Evolutionary conservation across 2,797 vertebrate genomes (phyloP).

Genomic region (Pagetopsis macropterus): DNA sequence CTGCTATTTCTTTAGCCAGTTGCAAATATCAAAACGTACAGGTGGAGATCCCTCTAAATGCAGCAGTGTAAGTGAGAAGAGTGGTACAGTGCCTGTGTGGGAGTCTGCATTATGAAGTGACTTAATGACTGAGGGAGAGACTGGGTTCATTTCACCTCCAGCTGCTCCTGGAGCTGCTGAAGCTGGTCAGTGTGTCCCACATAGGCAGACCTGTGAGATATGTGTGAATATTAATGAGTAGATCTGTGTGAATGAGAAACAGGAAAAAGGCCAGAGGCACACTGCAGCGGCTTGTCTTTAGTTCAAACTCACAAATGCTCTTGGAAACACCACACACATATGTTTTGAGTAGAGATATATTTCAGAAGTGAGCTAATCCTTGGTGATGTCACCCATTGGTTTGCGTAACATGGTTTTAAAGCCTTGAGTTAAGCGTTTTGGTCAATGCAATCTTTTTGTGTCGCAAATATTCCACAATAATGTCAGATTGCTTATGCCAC

Average conservation of each 20-base stretch:
- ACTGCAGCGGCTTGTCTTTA: neutral
- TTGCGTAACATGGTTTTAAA: too few species aligned
- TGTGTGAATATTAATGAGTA: conserved; percentile 3
- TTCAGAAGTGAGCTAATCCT: too few species aligned
- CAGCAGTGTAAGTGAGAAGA: conserved; percentile 6
- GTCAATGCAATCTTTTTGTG: too few species aligned
- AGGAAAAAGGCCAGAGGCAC: neutral
- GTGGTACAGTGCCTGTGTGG: neutral
- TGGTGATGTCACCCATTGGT: too few species aligned
- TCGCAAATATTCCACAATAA: too few species aligned
- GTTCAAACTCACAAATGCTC: conserved; percentile 11
- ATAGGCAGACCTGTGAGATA: conserved; percentile 11
- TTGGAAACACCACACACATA: neutral
- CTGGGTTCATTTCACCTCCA: conserved; percentile 34
- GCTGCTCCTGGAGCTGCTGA: conserved; percentile 18
- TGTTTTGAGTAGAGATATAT: too few species aligned
- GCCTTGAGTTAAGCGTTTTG: too few species aligned
- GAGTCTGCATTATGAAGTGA: conserved; percentile 47
- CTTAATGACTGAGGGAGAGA: conserved; percentile 33
- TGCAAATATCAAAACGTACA: conserved; percentile 19
- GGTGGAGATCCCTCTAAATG: conserved; percentile 4
- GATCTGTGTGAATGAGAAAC: conserved; percentile 14
- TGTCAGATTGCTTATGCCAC: too few species aligned
- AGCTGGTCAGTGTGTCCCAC: conserved; percentile 1
- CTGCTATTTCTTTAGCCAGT: conserved; percentile 20